Evolutionary conservation across 2,888 invertebrate species (phyloP), one percentile per base, ranked within the genome.

Genomic region (Branchellion lobata): DNA sequence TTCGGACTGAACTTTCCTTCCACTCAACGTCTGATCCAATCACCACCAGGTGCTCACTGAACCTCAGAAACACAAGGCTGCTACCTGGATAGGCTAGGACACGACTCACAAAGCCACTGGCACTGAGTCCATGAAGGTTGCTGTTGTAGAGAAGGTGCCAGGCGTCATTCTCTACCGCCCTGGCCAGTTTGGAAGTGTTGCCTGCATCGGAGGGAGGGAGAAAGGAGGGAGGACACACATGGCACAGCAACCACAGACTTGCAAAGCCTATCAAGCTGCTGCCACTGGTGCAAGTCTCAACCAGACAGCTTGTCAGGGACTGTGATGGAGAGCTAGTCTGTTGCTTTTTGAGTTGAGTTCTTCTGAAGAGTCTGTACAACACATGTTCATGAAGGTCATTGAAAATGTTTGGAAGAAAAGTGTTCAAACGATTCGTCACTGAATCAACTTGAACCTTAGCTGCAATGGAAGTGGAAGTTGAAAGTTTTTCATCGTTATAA

Each of bases 101-200:
- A 29, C 53, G 57, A n/a, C 33, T 27, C 47, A 57, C 27, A 29
- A 77, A 77, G 27, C 94, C 90, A 89, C 95, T 95, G 79, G 92
- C 91, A 34, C 94, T 95, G n/a, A 92, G 89, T 0, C 95, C 96
- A 88, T 94, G 93, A 81, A 93, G 92, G 84, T 92, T 91, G 79
- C 94, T 93, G 85, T 92, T 91, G 89, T 95, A 96, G 77, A 96
- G 89, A 81, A 92, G 36, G 33, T 80, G 78, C 81, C 81, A 81
- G 27, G 78, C 78, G 29, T 77, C 61, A 3, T 65, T 31, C 53
- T 77, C 77, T 1, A 65, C 31, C 27, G 24, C 65, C 61, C 65
- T 61, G 8, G 77, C 47, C 65, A 77, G 40, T 33, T 34, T 77
- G 2, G 77, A 65, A 65, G 31, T 27, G 61, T 33, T 77, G 5